A percentile compares a stretch with the other conserved stretches of the same genome.
Conservation (phyloP, 64 coral and sea anemone genomes). For the Dendrophyllia cribrosa region DNA sequence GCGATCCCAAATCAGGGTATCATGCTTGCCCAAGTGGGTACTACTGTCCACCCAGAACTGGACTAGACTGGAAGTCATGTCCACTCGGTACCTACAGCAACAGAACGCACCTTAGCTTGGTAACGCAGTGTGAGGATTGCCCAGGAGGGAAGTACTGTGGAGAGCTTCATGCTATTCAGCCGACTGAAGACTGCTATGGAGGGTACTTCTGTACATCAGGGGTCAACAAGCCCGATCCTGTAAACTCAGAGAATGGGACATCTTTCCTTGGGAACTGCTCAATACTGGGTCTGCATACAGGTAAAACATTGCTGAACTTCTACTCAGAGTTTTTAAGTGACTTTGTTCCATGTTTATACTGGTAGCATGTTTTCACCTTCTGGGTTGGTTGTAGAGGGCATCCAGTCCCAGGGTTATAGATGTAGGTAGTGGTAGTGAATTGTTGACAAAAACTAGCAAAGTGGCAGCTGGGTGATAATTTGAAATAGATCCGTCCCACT, state of each 20-base stretch:
- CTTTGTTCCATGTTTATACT: too few species aligned
- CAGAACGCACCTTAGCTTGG: constrained; percentile 55
- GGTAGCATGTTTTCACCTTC: too few species aligned
- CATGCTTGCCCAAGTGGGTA: constrained; percentile 89
- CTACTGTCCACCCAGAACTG: constrained; percentile 91
- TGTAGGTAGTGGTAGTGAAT: too few species aligned
- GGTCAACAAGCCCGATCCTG: constrained; percentile 87
- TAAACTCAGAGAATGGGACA: constrained; percentile 67
- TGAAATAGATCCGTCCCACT: too few species aligned
- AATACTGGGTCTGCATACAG: constrained; percentile 75
- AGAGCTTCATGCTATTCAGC: constrained; percentile 71
- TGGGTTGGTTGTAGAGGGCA: too few species aligned
- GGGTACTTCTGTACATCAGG: constrained; percentile 90
- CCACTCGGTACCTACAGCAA: constrained; percentile 94
- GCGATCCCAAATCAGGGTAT: constrained; percentile 91
- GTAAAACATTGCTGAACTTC: constrained; percentile 2
- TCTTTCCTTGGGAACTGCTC: constrained; percentile 87
- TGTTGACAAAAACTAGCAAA: too few species aligned
- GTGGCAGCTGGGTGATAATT: too few species aligned
- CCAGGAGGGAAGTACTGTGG: constrained; percentile 90
- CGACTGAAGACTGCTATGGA: constrained; percentile 73
- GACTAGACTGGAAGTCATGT: constrained; percentile 92
- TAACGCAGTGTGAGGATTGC: constrained; percentile 88
- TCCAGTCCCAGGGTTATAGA: too few species aligned
- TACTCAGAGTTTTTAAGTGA: too few species aligned